phyloP scores from a whole-genome alignment of 1,140 invertebrate species.

The Saccostrea cuccullata region DNA sequence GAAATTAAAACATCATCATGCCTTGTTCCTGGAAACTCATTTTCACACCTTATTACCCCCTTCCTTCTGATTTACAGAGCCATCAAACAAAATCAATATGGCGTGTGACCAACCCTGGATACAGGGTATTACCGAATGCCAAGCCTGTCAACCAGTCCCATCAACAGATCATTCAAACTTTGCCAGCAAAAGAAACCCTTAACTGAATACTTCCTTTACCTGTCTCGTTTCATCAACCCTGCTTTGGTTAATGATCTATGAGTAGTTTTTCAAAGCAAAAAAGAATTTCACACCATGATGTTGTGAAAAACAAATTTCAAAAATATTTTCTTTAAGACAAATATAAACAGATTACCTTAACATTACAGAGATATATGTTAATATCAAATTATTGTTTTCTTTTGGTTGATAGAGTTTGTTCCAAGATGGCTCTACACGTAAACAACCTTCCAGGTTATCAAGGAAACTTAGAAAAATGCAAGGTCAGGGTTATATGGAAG shows the following conservation, averaged over 20 bases:
- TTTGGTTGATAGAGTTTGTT: too few relatives aligned
- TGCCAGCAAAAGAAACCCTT: not conserved
- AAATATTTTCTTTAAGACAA: too few relatives aligned
- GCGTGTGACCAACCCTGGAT: not conserved
- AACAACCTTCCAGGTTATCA: too few relatives aligned
- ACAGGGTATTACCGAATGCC: not conserved
- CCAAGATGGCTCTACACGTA: too few relatives aligned
- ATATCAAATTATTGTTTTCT: too few relatives aligned
- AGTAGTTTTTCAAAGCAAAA: conserved; percentile 11
- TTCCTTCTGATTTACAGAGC: not conserved
- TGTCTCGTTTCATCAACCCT: not conserved
- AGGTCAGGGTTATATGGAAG: too few relatives aligned
- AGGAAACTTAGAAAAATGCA: too few relatives aligned
- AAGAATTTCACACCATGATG: not conserved
- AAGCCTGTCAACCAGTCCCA: not conserved
- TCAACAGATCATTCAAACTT: not conserved
- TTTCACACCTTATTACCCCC: not conserved
- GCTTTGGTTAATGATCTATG: not conserved
- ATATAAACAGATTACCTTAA: too few relatives aligned
- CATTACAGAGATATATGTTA: too few relatives aligned
- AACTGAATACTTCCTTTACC: not conserved
- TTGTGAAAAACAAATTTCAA: too few relatives aligned
- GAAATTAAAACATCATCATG: not conserved
- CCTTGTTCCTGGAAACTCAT: not conserved
- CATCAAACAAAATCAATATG: conserved; percentile 5